phyloP scores from a whole-genome alignment of 2,113 vertebrate species.

The Cochlearius cochlearius region DNA sequence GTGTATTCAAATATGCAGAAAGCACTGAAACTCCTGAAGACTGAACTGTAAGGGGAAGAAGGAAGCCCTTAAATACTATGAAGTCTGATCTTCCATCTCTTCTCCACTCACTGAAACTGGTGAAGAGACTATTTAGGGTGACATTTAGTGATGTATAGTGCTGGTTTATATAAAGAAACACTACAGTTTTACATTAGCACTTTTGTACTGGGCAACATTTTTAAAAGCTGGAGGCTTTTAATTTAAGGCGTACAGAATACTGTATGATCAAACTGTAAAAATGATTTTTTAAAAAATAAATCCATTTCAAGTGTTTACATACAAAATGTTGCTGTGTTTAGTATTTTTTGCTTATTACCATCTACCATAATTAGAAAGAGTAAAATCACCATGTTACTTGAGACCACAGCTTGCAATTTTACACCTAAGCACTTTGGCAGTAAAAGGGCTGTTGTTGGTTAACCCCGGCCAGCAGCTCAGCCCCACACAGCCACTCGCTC shows the following conservation, averaged over 20 bases:
- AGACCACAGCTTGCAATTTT: background rate
- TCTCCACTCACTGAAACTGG: background rate
- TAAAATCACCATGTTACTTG: background rate
- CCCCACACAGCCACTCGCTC: accelerated
- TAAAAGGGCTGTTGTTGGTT: background rate
- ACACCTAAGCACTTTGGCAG: background rate
- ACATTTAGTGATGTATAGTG: background rate
- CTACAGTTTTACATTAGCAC: conserved; percentile 47
- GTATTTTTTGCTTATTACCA: background rate
- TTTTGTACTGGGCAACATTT: conserved; percentile 55
- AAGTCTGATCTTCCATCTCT: background rate
- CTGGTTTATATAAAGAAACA: background rate
- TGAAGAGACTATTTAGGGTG: conserved; percentile 10
- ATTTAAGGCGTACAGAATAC: conserved; percentile 37
- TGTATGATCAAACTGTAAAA: conserved; percentile 54
- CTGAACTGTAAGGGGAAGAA: conserved; percentile 72
- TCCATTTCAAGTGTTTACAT: conserved; percentile 63
- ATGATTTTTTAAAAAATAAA: conserved; percentile 73
- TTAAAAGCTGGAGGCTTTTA: conserved; percentile 53
- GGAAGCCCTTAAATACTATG: background rate
- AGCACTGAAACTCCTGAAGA: conserved; percentile 78
- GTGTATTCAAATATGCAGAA: conserved; percentile 82
- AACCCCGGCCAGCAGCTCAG: background rate
- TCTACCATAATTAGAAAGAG: background rate
- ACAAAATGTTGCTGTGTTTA: background rate